Percentiles rank a stretch among this genome's conserved stretches.
Evolutionary conservation across 2,888 invertebrate species (phyloP).

Genomic region (Drosophila koepferae): DNA sequence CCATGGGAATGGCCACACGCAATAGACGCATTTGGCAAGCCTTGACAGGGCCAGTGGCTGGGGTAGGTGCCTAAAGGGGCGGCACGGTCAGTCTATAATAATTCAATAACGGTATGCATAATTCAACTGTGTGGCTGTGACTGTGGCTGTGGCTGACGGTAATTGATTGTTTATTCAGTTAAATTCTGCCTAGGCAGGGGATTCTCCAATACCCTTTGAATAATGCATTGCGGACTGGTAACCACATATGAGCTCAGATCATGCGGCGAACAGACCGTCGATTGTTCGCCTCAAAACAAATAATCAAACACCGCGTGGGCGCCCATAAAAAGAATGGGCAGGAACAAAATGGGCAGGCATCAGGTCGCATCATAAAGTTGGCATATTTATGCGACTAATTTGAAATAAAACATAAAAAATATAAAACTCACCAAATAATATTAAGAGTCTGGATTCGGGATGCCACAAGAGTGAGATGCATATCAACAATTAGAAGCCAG

Average conservation of each 20-base stretch:
- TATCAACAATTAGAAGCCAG: constrained; percentile 68
- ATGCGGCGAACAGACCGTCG: constrained; percentile 19
- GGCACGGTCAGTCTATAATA: constrained; percentile 41
- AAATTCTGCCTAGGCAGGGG: constrained; percentile 49
- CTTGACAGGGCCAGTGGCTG: background rate
- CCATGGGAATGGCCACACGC: constrained; percentile 55
- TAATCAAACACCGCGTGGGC: constrained; percentile 70
- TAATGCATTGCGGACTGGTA: constrained; percentile 51
- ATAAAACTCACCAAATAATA: constrained; percentile 82
- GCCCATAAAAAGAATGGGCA: constrained; percentile 33
- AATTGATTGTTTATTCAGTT: constrained; percentile 72
- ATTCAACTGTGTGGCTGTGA: constrained; percentile 48
- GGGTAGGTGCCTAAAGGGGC: background rate
- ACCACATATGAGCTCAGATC: constrained; percentile 7
- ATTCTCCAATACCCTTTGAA: constrained; percentile 51
- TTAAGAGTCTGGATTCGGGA: constrained; percentile 68
- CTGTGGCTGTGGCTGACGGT: constrained; percentile 33
- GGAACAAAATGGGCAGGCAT: constrained; percentile 15
- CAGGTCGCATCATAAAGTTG: constrained; percentile 66
- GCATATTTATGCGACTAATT: constrained; percentile 81
- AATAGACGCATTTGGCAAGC: constrained; percentile 60
- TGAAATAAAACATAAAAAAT: constrained; percentile 73
- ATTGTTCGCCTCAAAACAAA: constrained; percentile 53
- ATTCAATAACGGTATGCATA: constrained; percentile 76
- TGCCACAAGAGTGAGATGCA: constrained; percentile 57